Evolutionary conservation across 2,888 invertebrate species (phyloP), one percentile per base, ranked within the genome.

Genomic region (Gari tellinella): DNA sequence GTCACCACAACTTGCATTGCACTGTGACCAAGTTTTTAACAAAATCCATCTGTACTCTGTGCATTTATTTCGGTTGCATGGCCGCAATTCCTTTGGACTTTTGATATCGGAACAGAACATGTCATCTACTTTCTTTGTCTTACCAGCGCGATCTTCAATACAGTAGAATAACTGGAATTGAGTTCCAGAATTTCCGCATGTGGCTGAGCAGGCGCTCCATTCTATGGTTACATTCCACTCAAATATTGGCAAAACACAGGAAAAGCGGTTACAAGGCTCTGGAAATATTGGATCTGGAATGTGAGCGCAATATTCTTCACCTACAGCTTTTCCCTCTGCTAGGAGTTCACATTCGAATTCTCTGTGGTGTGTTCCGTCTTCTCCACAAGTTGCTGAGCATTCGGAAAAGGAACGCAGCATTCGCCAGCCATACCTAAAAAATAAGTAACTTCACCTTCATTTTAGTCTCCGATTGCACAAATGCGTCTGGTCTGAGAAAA

Each of bases 381-480:
- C 68, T 1, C 84, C 88, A 66, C 88, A 84, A 2, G 77, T 72
- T 1, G 76, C 63, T n/a, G 83, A 81, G 64, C 88, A 88, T 40
- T 73, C 70, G 19, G 77, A 77, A 78, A 80, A 87, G 48, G 84
- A 77, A 15, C 81, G 78, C 25, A 72, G 57, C 79, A 85, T 78
- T 21, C 80, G 75, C 83, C 83, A 88, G 40, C 76, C 70, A 75
- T 80, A 85, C n/a, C 84, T 86, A 67, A 12, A 67, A 69, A n/a
- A n/a, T n/a, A n/a, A n/a, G n/a, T n/a, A n/a, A n/a, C n/a, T n/a
- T n/a, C n/a, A n/a, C n/a, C n/a, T n/a, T n/a, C n/a, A n/a, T n/a
- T n/a, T n/a, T n/a, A n/a, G n/a, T n/a, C n/a, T n/a, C n/a, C n/a
- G n/a, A n/a, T n/a, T n/a, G n/a, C n/a, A n/a, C n/a, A n/a, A n/a